A percentile compares a stretch with the other conserved stretches of the same genome.
Conservation (phyloP, 2,797 vertebrate genomes). For the Heliangelus exortis region DNA sequence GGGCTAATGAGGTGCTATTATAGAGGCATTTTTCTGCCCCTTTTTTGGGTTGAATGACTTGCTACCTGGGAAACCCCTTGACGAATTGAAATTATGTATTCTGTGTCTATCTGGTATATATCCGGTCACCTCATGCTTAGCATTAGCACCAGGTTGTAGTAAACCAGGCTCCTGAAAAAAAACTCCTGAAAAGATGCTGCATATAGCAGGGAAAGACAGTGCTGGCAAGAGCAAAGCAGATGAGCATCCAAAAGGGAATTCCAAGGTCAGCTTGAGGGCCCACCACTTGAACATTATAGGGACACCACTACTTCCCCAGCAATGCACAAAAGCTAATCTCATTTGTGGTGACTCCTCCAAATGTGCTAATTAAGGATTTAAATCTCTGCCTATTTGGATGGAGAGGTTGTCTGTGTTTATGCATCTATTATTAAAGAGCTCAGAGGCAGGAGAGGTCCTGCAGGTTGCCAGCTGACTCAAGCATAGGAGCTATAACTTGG, state of each 20-base stretch:
- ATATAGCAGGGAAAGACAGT: neutral
- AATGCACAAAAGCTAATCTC: neutral
- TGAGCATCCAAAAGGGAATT: conserved; percentile 51
- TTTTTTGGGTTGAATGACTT: neutral
- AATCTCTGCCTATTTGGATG: neutral
- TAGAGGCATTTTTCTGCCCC: neutral
- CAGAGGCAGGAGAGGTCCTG: neutral
- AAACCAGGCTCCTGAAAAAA: neutral
- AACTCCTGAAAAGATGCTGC: neutral
- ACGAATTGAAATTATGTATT: neutral
- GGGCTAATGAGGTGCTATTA: neutral
- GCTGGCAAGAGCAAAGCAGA: neutral
- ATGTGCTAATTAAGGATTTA: conserved; percentile 56
- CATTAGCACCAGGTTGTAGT: neutral
- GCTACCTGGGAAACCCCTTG: conserved; percentile 21
- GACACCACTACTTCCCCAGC: conserved; percentile 8
- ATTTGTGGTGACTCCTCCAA: conserved; percentile 29
- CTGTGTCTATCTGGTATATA: neutral
- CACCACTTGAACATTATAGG: neutral
- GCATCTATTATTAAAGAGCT: conserved; percentile 18
- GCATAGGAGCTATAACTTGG: neutral
- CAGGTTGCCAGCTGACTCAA: neutral
- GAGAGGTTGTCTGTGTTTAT: conserved; percentile 11
- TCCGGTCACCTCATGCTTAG: neutral
- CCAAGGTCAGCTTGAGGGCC: conserved; percentile 56